Percentiles rank a stretch among this genome's conserved stretches.
These are phyloP conservation scores for Epiblema foenella DNA, from an alignment of 2,888 invertebrate species.

Conservation along the genomic window DNA sequence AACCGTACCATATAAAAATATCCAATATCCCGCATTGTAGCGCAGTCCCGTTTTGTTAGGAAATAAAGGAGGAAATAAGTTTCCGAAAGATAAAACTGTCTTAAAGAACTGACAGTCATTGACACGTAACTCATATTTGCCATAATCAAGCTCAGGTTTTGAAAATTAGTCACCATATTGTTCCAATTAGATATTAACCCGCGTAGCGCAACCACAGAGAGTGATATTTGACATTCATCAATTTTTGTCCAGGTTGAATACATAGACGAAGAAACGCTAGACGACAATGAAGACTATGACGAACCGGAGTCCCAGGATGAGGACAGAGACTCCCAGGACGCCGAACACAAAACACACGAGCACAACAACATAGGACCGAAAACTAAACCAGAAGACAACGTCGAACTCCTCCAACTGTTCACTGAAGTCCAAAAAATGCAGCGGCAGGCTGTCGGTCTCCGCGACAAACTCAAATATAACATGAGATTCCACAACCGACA, in stretches of 20 bases:
- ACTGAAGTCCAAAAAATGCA: slow-evolving; percentile 77
- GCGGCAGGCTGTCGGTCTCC: slow-evolving; percentile 64
- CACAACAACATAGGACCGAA: slow-evolving; percentile 31
- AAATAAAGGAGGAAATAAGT: no score
- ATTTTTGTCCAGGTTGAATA: slow-evolving; percentile 75
- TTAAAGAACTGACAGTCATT: no score
- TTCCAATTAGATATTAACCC: no score
- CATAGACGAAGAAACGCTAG: slow-evolving; percentile 77
- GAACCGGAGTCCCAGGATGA: slow-evolving; percentile 60
- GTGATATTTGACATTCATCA: no score
- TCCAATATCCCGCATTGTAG: no score
- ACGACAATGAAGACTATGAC: slow-evolving; percentile 64
- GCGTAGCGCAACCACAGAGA: no score
- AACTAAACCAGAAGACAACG: slow-evolving; percentile 51
- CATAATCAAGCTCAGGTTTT: no score
- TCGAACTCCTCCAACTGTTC: slow-evolving; percentile 72
- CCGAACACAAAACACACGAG: slow-evolving; percentile 39
- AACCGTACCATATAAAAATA: no score
- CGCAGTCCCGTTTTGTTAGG: no score
- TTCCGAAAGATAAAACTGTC: no score
- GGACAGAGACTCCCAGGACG: slow-evolving; percentile 44
- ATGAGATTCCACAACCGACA: slow-evolving; percentile 72
- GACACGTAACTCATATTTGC: no score
- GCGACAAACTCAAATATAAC: slow-evolving; percentile 71
- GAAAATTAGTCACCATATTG: no score